Conservation (phyloP, 2,797 vertebrate species). For the Labroides dimidiatus region DNA sequence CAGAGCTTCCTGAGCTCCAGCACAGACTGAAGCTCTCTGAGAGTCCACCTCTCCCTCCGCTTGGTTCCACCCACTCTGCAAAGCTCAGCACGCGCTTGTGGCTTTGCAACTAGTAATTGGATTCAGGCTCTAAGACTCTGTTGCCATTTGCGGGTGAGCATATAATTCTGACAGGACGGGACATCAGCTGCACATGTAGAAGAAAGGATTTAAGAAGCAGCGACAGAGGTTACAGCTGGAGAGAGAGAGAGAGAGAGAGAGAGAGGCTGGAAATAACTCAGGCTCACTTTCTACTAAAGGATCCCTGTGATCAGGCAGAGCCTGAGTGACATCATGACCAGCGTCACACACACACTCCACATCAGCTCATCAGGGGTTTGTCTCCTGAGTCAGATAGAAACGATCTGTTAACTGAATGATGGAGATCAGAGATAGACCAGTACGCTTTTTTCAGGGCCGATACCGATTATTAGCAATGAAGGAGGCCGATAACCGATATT, state of each 20-base stretch:
- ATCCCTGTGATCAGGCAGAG: too few relatives aligned
- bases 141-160: constrained; percentile 50
- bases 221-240: constrained; percentile 4
- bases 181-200: constrained; percentile 11
- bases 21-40: not conserved
- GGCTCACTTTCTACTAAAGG: not conserved
- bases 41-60: constrained; percentile 1
- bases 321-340: too few relatives aligned
- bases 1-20: not conserved
- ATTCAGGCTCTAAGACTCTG: constrained; percentile 74
- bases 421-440: too few relatives aligned
- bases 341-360: too few relatives aligned
- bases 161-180: constrained; percentile 35
- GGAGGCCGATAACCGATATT: too few relatives aligned
- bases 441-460: too few relatives aligned
- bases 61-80: constrained; percentile 33
- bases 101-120: constrained; percentile 79
- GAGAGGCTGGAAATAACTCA: not conserved
- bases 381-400: too few relatives aligned
- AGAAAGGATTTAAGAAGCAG: constrained; percentile 1
- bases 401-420: too few relatives aligned
- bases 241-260: not conserved
- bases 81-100: constrained; percentile 53
- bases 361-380: too few relatives aligned
- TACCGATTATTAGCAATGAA: too few relatives aligned